phyloP scores from a whole-genome alignment of 2,113 vertebrate species.

The Bagarius yarrelli region DNA sequence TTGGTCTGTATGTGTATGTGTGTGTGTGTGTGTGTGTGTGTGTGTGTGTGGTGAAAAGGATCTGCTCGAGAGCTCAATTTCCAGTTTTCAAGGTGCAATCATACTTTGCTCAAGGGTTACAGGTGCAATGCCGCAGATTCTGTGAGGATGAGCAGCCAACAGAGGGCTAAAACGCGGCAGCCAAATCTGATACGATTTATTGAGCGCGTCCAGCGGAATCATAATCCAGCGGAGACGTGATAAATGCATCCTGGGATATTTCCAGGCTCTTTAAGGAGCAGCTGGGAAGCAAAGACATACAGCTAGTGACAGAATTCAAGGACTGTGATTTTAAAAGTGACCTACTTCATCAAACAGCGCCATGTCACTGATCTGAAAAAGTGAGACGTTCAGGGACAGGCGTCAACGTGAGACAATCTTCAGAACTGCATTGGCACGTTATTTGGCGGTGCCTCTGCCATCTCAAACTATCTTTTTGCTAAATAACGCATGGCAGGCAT shows the following conservation, averaged over 20 bases:
- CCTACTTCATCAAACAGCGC: slow-evolving; percentile 55
- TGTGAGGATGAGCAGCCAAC: slow-evolving; percentile 44
- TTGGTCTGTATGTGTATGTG: slow-evolving; percentile 35
- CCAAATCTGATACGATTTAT: slow-evolving; percentile 51
- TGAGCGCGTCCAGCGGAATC: slow-evolving; percentile 43
- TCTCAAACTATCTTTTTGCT: not conserved
- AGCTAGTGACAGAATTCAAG: slow-evolving; percentile 56
- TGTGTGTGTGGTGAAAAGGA: slow-evolving; percentile 5
- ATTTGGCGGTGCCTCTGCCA: not conserved
- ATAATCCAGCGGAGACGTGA: slow-evolving; percentile 54
- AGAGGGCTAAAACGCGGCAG: slow-evolving; percentile 19
- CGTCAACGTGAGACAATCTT: slow-evolving; percentile 12
- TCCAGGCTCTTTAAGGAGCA: slow-evolving; percentile 55
- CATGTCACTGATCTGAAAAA: slow-evolving; percentile 21
- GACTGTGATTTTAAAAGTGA: slow-evolving; percentile 53
- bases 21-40: slow-evolving; percentile 27
- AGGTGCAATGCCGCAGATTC: slow-evolving; percentile 64
- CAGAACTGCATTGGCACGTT: not conserved
- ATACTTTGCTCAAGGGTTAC: slow-evolving; percentile 63
- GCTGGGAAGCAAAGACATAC: slow-evolving; percentile 53
- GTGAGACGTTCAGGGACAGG: not conserved
- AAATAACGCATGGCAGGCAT: slow-evolving; percentile 27
- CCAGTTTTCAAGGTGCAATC: slow-evolving; percentile 65
- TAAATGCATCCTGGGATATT: slow-evolving; percentile 56
- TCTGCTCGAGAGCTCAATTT: slow-evolving; percentile 60